Evolutionary conservation across 2,113 vertebrate genomes (phyloP), one percentile per base, ranked within the genome.

Genomic region (Conger conger): DNA sequence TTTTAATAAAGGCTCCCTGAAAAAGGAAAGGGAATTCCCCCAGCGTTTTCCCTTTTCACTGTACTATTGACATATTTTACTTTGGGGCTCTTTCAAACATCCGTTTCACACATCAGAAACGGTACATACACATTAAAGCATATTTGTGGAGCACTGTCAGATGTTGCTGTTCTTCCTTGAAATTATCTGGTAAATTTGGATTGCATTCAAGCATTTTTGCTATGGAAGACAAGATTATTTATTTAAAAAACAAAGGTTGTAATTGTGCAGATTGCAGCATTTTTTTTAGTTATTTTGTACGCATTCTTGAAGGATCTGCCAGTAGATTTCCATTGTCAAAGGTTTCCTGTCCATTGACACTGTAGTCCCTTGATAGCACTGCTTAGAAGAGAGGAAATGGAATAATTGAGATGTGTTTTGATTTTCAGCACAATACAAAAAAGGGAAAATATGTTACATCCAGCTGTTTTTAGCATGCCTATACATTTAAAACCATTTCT

Each of bases 261-360:
- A 0, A 73, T 73, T 73, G 68, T 30, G 27, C 11, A 33, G 23
- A 76, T 42, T 82, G 20, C 60, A 37, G 68, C 11, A 30, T 45
- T 83, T n/a, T 76, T 30, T 6, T 30, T 1, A 35, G 3, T 82
- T 54, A 11, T 35, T 82, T 50, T 60, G 30, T 63, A 7, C 27
- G 57, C 7, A 20, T 63, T n/a, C 78, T 33, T 86, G 54, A 23
- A 57, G 68, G 57, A 83, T 60, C 54, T 50, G 20, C 40, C 18
- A 38, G 30, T 73, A 35, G 20, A 40, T 87, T 88, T 86, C 77
- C 88, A 87, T 89, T 91, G 89, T 90, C 82, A 30, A 85, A 42
- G 27, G 57, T 87, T 88, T 93, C 90, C 91, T 90, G 88, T 91
- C 84, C 76, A 78, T 89, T 86, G 60, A 89, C 76, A 68, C 79